Evolutionary conservation across 2,888 invertebrate genomes (phyloP).

Genomic region (Platycheirus rosarum): DNA sequence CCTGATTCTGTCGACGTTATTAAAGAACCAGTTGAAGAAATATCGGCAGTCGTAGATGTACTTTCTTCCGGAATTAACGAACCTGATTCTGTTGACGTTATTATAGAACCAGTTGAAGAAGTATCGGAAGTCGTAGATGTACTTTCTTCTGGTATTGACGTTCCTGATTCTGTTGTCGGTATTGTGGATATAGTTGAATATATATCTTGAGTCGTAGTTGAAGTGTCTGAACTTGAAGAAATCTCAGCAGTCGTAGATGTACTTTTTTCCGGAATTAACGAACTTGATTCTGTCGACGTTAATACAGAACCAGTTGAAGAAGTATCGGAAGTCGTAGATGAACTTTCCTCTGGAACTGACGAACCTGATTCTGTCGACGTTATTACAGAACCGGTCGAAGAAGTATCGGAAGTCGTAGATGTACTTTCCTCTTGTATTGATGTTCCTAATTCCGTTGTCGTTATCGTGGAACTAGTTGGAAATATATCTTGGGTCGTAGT

Average conservation of each 20-base stretch:
- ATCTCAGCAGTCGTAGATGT: too few relatives aligned
- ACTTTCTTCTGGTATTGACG: neutral
- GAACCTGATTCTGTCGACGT: too few relatives aligned
- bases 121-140: too few relatives aligned
- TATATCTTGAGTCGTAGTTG: neutral
- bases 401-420: too few relatives aligned
- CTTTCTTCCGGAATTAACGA: neutral
- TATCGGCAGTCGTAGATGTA: neutral
- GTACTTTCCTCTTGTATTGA: neutral
- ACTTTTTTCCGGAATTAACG: neutral
- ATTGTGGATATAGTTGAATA: neutral
- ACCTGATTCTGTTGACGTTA: neutral
- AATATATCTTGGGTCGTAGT: neutral
- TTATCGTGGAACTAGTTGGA: neutral
- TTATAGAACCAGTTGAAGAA: neutral
- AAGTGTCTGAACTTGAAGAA: too few relatives aligned
- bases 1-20: neutral
- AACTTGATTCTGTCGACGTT: neutral
- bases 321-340: neutral
- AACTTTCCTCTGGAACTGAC: neutral
- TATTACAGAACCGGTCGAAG: neutral
- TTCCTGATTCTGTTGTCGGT: neutral
- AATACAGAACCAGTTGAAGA: neutral
- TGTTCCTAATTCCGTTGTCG: neutral
- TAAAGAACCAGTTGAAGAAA: neutral